Base-by-base conservation (phyloP, 2,797 vertebrate genomes). In the Danio choprae region DNA sequence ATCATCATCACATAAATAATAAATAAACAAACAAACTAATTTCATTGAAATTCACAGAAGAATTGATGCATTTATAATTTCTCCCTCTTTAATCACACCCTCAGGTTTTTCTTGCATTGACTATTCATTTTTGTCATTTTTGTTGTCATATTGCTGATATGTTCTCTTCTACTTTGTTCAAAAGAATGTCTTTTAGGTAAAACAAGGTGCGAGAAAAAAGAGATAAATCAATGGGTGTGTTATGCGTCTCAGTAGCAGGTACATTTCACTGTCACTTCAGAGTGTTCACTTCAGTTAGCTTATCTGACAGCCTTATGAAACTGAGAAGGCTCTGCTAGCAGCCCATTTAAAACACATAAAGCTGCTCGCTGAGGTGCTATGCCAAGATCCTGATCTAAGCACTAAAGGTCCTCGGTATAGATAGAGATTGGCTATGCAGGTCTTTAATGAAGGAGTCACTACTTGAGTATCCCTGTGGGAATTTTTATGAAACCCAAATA, bases 341-440 rank as follows among this genome's bases (percentile, higher is more conserved):
- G 71, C 53, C 4, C 29, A 20, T 68, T 58, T 51, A n/a, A 59
- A 73, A 79, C 80, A 43, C 72, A 48, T 71, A 81, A 81, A 77
- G 74, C n/a, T 51, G 63, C 7, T 76, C 10, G 43, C 15, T 50
- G 43, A 59, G 77, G 78, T 78, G 60, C 51, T 41, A 9, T 78
- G 81, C 81, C 81, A 75, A 83, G 71, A 81, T 70, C 81, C 69
- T 74, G 81, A 83, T 79, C 50, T 83, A 75, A 81, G 79, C 84
- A 83, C 63, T 83, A 81, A 81, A 78, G 56, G 56, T 36, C 20
- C 50, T 41, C 29, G 22, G 11, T 40, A 62, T 1, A 29, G 74
- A 58, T 55, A 60, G 48, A 62, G 41, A 50, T 20, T 48, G 81
- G 51, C 62, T 80, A 58, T 72, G 74, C 77, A 71, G 81, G 75